phyloP scores from a whole-genome alignment of 2,797 vertebrate species.

The Lerista edwardsae region DNA sequence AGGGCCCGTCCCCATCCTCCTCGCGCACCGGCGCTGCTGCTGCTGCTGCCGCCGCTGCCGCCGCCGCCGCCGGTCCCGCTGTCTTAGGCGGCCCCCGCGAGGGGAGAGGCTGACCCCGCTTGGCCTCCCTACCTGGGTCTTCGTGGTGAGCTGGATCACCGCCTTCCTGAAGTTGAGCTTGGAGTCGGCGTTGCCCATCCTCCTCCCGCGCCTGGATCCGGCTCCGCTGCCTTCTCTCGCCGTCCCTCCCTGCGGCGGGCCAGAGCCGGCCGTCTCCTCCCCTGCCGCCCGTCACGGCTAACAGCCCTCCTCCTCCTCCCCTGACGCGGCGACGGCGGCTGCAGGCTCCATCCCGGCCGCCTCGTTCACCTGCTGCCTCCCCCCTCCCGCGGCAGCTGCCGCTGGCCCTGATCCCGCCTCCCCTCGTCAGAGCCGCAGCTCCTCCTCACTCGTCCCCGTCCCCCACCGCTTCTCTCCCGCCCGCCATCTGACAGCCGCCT shows the following conservation, averaged over 20 bases:
- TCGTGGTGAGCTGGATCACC: constrained; percentile 96
- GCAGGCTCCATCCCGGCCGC: constrained; percentile 9
- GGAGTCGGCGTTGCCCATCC: constrained; percentile 93
- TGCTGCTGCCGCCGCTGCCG: not conserved
- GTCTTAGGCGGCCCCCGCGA: not conserved
- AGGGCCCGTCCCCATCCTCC: not conserved
- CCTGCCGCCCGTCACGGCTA: not conserved
- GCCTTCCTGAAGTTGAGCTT: constrained; percentile 98
- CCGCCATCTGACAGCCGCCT: not conserved
- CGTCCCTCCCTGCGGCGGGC: not conserved
- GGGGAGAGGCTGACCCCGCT: not conserved
- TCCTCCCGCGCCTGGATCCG: constrained; percentile 20
- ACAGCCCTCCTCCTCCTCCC: constrained; percentile 40
- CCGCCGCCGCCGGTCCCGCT: no score
- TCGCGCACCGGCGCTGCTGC: no score
- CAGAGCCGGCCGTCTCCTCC: not conserved
- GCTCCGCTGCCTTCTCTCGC: constrained; percentile 12
- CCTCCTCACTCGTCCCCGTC: not conserved
- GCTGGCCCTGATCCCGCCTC: not conserved
- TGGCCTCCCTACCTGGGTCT: constrained; percentile 85
- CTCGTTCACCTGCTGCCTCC: constrained; percentile 41
- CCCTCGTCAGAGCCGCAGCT: not conserved
- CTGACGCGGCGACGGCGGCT: no score
- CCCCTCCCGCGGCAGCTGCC: constrained; percentile 47
- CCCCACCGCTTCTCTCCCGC: not conserved